Evolutionary conservation across 1,140 invertebrate genomes (phyloP).

Genomic region (Scaptodrosophila lebanonensis): DNA sequence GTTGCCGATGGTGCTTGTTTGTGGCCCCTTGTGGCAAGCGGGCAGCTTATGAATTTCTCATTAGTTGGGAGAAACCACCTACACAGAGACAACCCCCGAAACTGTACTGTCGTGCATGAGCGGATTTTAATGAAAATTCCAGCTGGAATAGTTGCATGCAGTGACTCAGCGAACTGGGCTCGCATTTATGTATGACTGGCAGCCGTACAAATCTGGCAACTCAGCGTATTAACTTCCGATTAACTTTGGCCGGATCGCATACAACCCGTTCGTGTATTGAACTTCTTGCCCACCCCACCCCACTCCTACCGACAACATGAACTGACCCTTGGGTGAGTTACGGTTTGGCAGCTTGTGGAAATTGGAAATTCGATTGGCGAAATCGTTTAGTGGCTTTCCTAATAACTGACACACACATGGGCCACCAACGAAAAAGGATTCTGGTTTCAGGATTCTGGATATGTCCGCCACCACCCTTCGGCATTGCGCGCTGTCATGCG

Average conservation of each 20-base stretch:
- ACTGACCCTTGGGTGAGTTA: neutral
- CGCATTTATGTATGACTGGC: neutral
- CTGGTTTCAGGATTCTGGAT: too few species aligned
- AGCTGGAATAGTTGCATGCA: conserved; percentile 60
- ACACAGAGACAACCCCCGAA: conserved; percentile 41
- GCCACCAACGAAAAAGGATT: conserved; percentile 24
- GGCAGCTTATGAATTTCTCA: conserved; percentile 71
- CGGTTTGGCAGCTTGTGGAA: conserved; percentile 52
- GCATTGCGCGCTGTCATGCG: neutral
- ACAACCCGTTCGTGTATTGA: conserved; percentile 41
- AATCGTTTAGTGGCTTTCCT: conserved; percentile 68
- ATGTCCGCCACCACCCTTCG: conserved; percentile 52
- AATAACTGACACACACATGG: conserved; percentile 42
- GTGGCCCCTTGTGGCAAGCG: conserved; percentile 7
- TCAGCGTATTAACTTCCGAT: conserved; percentile 74
- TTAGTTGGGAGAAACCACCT: conserved; percentile 48
- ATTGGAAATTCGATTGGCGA: conserved; percentile 69
- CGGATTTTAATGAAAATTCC: conserved; percentile 75
- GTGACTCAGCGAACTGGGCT: conserved; percentile 47
- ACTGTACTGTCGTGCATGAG: conserved; percentile 54
- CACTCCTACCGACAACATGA: neutral
- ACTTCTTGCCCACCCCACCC: neutral
- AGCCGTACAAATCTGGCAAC: conserved; percentile 64
- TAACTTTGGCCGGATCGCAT: conserved; percentile 69
- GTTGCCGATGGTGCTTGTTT: neutral